Conservation (phyloP, 2,113 vertebrate species). For the Corythornis cristatus region DNA sequence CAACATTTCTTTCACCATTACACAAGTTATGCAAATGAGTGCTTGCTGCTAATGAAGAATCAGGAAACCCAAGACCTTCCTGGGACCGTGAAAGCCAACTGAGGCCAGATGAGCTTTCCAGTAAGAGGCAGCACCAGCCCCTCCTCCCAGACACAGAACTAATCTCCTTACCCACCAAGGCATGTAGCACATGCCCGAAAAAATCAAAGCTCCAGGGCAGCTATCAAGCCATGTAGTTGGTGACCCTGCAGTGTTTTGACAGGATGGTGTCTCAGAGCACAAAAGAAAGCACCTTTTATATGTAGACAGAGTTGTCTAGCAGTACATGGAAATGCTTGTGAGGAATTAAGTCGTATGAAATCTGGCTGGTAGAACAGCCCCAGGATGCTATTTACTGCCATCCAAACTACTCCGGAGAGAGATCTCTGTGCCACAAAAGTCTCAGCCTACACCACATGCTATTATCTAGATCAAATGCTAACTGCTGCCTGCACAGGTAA, state of each 20-base stretch:
- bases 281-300: neutral
- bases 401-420: conserved; percentile 1
- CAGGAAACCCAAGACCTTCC: neutral
- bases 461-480: conserved; percentile 20
- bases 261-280: neutral
- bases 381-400: neutral
- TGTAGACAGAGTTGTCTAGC: conserved; percentile 1
- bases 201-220: neutral
- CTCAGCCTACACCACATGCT: neutral
- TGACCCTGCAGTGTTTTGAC: conserved; percentile 19
- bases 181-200: neutral
- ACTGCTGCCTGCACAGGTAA: conserved; percentile 23
- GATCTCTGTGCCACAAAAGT: neutral
- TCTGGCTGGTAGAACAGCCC: neutral
- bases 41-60: neutral
- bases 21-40: neutral
- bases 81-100: neutral
- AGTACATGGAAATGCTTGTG: neutral
- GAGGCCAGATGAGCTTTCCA: neutral
- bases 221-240: neutral
- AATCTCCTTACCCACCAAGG: neutral
- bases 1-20: neutral
- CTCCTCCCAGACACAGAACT: neutral
- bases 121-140: neutral
- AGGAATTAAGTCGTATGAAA: conserved; percentile 27